phyloP scores from a whole-genome alignment of 1,140 invertebrate genomes.

The Bombus affinis region DNA sequence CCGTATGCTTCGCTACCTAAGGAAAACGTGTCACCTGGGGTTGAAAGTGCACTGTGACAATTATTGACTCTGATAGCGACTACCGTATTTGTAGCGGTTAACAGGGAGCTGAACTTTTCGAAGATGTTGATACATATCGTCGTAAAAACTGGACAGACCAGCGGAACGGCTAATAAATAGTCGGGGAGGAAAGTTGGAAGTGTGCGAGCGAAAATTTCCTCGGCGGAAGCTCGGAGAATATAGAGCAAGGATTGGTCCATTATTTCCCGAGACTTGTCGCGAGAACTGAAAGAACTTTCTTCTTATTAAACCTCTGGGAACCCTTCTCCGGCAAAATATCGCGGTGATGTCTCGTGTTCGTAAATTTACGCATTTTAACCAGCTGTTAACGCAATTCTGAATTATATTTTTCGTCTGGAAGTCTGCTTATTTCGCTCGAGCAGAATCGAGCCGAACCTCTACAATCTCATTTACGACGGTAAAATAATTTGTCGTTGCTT shows the following conservation, averaged over 20 bases:
- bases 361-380: not conserved
- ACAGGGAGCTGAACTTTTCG: no score
- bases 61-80: not conserved
- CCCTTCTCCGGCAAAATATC: no score
- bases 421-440: not conserved
- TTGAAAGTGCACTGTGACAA: conserved; percentile 11
- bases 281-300: not conserved
- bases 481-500: not conserved
- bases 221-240: not conserved
- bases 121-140: not conserved
- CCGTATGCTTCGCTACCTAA: conserved; percentile 27
- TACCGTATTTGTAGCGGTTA: not conserved
- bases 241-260: conserved; percentile 3
- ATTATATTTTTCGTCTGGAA: not conserved
- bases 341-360: not conserved
- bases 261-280: not conserved
- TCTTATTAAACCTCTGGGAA: not conserved
- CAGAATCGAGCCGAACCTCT: not conserved
- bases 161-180: not conserved
- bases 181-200: not conserved
- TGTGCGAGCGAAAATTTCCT: not conserved
- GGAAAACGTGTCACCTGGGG: conserved; percentile 43
- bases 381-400: not conserved
- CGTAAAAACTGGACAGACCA: not conserved
- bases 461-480: not conserved